Conservation (phyloP, 2,113 vertebrate species). For the Micronycteris hirsuta region DNA sequence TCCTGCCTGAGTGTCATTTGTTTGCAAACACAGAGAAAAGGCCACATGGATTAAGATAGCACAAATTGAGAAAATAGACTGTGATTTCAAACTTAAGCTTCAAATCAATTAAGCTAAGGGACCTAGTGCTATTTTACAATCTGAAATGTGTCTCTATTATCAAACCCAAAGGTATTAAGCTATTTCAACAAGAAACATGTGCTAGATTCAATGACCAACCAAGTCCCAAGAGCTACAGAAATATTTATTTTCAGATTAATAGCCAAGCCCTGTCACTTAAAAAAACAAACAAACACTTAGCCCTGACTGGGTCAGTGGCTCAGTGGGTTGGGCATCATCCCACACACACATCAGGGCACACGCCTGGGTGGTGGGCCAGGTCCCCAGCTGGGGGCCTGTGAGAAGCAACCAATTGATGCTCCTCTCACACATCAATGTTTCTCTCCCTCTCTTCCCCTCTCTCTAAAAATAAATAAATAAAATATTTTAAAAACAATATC, state of each 20-base stretch:
- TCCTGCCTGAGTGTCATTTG: not conserved
- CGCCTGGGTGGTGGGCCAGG: no score
- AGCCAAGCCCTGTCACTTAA: not conserved
- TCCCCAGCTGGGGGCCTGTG: no score
- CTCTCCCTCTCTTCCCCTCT: no score
- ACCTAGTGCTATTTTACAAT: not conserved
- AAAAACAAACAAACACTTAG: not conserved
- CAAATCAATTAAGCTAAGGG: not conserved
- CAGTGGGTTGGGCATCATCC: no score
- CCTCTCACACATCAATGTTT: no score
- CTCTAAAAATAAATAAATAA: no score
- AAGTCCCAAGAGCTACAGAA: not conserved
- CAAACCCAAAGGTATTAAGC: not conserved
- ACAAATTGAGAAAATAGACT: not conserved
- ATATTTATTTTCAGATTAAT: not conserved
- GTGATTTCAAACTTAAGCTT: not conserved
- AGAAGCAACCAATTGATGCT: no score
- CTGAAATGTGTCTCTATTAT: not conserved
- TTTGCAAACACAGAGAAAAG: not conserved
- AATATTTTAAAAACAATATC: no score
- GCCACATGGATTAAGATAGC: not conserved
- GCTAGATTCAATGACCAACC: not conserved
- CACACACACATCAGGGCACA: no score
- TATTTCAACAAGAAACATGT: not conserved
- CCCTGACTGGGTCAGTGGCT: no score